Base-by-base conservation (phyloP, 2,888 invertebrate genomes). In the Ashinkailepas kermadecensis region DNA sequence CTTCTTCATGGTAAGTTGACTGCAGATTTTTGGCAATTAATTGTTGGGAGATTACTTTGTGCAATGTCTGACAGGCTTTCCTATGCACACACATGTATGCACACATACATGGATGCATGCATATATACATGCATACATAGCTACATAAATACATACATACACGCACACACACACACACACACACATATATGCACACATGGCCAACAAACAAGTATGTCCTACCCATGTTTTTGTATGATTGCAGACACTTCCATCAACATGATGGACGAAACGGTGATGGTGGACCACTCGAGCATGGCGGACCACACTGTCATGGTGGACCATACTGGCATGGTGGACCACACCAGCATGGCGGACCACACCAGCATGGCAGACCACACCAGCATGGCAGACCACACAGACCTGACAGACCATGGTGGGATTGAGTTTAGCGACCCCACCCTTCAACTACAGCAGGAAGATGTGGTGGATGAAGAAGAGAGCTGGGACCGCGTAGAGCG, bases 401-500 rank as follows among this genome's bases (percentile, higher is more conserved):
- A 39, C 15, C 25, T 70, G 62, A 18, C 18, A 18, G 70, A 70
- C 15, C 39, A 25, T 8, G 70, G 70, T 15, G 74, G 74, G 54
- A 74, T 74, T 56, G 74, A 74, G 74, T 74, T 74, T 58, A 58
- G 13, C 23, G 79, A 59, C 58, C 23, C 58, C 18, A 54, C 54
- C 13, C 59, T 79, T 12, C 79, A 79, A 23, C 79, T 79, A 12
- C 57, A 79, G 25, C 58, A 79, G 23, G 58, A 59, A 15, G 79
- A 59, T 23, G 79, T 59, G 58, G 79, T 59, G 13, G 79, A 25
- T 15, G 79, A 79, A 21, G 79, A 79, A 1, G 58, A 58, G 58
- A 79, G 58, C 79, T 79, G 79, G 79, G 79, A 79, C 25, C 79
- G 79, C 12, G 58, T 79, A 7, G 79, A 79, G 57, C 79, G 79